Evolutionary conservation across 2,113 vertebrate genomes (phyloP).

Genomic region (Pangasianodon gigas): DNA sequence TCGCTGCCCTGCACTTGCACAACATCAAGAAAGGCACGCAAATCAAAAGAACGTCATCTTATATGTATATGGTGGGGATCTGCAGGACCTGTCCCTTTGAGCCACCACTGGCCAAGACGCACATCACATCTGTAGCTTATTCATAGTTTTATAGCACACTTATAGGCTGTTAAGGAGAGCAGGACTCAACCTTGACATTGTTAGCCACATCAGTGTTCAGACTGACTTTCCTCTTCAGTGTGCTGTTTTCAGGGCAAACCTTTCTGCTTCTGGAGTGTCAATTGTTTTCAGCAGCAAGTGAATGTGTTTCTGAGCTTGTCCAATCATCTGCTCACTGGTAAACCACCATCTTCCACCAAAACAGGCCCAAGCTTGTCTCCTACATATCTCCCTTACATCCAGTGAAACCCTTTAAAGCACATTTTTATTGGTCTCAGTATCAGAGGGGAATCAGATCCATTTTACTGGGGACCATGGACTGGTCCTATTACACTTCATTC

Average conservation of each 20-base stretch:
- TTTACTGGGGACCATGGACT: neutral
- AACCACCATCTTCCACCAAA: neutral
- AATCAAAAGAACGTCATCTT: neutral
- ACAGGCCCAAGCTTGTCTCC: neutral
- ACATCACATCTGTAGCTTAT: neutral
- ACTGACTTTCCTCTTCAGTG: conserved; percentile 1
- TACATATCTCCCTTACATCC: neutral
- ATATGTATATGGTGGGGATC: neutral
- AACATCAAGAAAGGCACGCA: neutral
- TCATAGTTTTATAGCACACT: neutral
- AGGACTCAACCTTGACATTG: conserved; percentile 1
- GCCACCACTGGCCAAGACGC: neutral
- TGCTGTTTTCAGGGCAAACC: conserved; percentile 9
- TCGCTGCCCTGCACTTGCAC: neutral
- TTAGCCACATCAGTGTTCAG: conserved; percentile 17
- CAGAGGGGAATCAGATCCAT: neutral
- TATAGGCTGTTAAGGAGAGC: neutral
- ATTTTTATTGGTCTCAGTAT: neutral
- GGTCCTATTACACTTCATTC: neutral
- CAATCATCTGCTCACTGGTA: neutral
- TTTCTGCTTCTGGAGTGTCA: neutral
- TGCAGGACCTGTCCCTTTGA: neutral
- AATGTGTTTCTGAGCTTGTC: neutral
- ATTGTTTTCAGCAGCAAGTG: neutral
- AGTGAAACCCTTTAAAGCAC: neutral